Percentiles rank a stretch among this genome's conserved stretches.
Conservation (phyloP, 2,797 vertebrate species). For the Anisognathus igniventris region DNA sequence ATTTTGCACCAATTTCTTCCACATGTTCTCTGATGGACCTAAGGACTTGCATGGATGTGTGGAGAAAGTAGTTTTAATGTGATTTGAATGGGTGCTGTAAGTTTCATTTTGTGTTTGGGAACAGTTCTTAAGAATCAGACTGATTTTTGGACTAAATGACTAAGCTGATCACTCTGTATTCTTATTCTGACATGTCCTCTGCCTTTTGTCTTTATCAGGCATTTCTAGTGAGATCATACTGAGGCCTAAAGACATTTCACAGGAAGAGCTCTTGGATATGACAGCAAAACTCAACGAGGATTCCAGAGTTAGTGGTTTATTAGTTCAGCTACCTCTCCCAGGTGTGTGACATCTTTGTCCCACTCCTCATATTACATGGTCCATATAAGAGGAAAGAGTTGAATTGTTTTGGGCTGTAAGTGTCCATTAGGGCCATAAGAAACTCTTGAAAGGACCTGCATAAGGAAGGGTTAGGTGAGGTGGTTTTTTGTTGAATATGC, state of each 20-base stretch:
- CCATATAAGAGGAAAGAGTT: neutral
- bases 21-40: neutral
- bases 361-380: neutral
- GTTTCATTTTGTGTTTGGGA: neutral
- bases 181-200: neutral
- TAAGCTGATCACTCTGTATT: neutral
- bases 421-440: neutral
- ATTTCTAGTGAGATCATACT: slow-evolving; percentile 89
- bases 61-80: neutral
- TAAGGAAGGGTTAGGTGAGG: neutral
- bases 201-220: slow-evolving; percentile 71
- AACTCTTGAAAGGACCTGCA: neutral
- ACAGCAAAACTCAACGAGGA: slow-evolving; percentile 86
- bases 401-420: neutral
- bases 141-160: neutral
- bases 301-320: slow-evolving; percentile 85
- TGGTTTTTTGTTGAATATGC: neutral
- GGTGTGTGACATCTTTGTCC: slow-evolving; percentile 68
- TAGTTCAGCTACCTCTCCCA: slow-evolving; percentile 92
- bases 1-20: neutral
- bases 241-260: slow-evolving; percentile 82
- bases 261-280: slow-evolving; percentile 87
- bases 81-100: accelerated
- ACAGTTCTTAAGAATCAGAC: neutral
- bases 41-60: neutral